Percentiles rank a stretch among this genome's conserved stretches.
Conservation (phyloP, 2,797 vertebrate genomes). For the Zenarchopterus dispar region DNA sequence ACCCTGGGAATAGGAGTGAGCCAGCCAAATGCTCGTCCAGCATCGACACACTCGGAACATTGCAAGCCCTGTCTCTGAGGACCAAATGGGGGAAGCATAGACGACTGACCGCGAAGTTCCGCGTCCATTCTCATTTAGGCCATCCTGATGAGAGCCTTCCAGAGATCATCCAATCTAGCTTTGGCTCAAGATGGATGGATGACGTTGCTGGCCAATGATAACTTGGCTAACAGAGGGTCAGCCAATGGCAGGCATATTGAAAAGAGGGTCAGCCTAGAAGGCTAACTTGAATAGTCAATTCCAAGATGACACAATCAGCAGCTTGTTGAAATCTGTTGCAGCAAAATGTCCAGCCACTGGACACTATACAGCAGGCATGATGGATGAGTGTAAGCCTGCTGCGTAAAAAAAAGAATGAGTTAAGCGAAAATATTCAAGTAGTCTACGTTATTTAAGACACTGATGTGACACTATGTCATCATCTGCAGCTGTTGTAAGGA, state of each 20-base stretch:
- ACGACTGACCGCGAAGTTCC: constrained; percentile 43
- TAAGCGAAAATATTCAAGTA: constrained; percentile 6
- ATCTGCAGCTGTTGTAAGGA: constrained; percentile 38
- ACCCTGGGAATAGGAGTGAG: constrained; percentile 60
- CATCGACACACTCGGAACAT: constrained; percentile 41
- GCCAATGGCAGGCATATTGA: constrained; percentile 73
- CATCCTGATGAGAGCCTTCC: constrained; percentile 63
- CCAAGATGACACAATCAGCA: constrained; percentile 78
- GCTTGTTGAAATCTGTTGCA: constrained; percentile 82
- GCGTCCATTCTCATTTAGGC: constrained; percentile 56
- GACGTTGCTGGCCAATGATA: constrained; percentile 72
- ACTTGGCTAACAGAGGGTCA: constrained; percentile 64
- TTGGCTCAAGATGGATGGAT: constrained; percentile 53
- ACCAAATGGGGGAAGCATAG: constrained; percentile 44
- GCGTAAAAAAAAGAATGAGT: constrained; percentile 20
- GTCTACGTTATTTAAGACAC: constrained; percentile 21
- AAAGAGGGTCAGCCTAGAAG: constrained; percentile 70
- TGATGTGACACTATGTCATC: constrained; percentile 22
- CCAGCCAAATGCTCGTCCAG: constrained; percentile 63
- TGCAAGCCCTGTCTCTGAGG: constrained; percentile 39
- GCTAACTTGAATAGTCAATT: constrained; percentile 58
- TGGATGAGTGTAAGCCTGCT: constrained; percentile 26
- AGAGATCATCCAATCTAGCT: constrained; percentile 68
- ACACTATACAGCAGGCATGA: constrained; percentile 53
- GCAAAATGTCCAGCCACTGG: constrained; percentile 71